Percentiles rank a stretch among this genome's conserved stretches.
Conservation (phyloP, 2,888 invertebrate genomes). For the Chalcosyrphus nemorum region DNA sequence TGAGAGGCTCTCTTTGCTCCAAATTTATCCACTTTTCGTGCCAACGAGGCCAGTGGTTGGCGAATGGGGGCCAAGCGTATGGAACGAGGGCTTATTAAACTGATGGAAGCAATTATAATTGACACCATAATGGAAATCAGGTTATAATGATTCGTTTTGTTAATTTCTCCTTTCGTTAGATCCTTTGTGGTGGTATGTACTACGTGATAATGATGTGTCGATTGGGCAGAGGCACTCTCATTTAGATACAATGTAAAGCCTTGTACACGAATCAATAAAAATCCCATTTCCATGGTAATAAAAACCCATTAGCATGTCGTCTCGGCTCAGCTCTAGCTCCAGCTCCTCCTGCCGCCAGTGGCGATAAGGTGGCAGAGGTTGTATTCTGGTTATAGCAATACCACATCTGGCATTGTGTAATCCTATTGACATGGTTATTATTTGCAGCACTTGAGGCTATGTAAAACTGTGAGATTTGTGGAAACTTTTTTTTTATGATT, state of each 20-base stretch:
- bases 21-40: slow-evolving; percentile 29
- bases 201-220: slow-evolving; percentile 5
- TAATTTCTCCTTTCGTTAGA: slow-evolving; percentile 36
- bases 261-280: slow-evolving; percentile 54
- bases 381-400: slow-evolving; percentile 36
- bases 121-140: slow-evolving; percentile 58
- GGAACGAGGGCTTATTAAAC: slow-evolving; percentile 5
- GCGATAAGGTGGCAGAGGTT: not conserved
- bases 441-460: slow-evolving; percentile 41
- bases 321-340: not conserved
- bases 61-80: not conserved
- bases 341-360: not conserved
- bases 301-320: slow-evolving; percentile 48
- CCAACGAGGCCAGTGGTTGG: slow-evolving; percentile 13
- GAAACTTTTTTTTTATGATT: slow-evolving; percentile 21
- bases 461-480: slow-evolving; percentile 5
- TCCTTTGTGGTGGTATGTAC: slow-evolving; percentile 21
- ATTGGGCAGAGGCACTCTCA: slow-evolving; percentile 3
- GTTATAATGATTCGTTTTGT: slow-evolving; percentile 42
- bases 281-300: slow-evolving; percentile 50
- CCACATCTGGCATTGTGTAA: slow-evolving; percentile 48
- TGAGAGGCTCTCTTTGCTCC: not conserved
- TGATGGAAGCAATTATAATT: slow-evolving; percentile 60
- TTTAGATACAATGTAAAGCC: slow-evolving; percentile 1
- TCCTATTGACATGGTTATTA: slow-evolving; percentile 57